Base-by-base conservation (phyloP, 2,888 invertebrate species). In the Apamea epomidion region DNA sequence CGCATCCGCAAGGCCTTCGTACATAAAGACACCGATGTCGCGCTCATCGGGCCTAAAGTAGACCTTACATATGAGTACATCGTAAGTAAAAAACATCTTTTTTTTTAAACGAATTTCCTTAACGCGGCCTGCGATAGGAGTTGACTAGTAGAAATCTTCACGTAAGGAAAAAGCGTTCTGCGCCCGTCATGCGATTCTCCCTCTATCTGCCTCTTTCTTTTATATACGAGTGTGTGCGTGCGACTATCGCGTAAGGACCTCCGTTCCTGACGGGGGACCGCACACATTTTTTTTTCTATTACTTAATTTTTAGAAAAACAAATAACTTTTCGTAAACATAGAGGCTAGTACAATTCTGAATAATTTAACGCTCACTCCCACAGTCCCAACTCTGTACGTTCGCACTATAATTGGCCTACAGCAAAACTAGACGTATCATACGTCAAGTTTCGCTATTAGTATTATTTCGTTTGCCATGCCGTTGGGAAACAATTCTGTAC, bases 1-100 rank as follows among this genome's bases (percentile, higher is more conserved):
- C 98, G 99, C 91, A 98, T 99, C 86, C 98, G 99, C 82, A 99
- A 99, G 96, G 98, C 98, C 81, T 99, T 98, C 97, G 97, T 99
- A n/a, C 99, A 99, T 93, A 99, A 99, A 94, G 99, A 99, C 93
- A 97, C 98, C 32, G 97, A 98, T 84, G 97, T 99, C 68, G 99
- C 98, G 0, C 95, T 99, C 62, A 97, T 99, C 90, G 99, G 99
- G 18, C 98, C 99, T 0, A 97, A 98, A 92, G 98, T 99, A 14
- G 99, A 99, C 95, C 97, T 99, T 79, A 99, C 99, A 0, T 99
- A 99, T 94, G 98, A 99, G 3, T 99, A 99, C 93, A 98, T 98
- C 91, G 98, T 98, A 94, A 93, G 91, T n/a, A 18, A 37, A 37
- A 10, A 21, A 3, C 25, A 1, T 25, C 0, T 48, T 29, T 64